Base-by-base conservation (phyloP, 2,113 vertebrate species). In the Anguilla rostrata region DNA sequence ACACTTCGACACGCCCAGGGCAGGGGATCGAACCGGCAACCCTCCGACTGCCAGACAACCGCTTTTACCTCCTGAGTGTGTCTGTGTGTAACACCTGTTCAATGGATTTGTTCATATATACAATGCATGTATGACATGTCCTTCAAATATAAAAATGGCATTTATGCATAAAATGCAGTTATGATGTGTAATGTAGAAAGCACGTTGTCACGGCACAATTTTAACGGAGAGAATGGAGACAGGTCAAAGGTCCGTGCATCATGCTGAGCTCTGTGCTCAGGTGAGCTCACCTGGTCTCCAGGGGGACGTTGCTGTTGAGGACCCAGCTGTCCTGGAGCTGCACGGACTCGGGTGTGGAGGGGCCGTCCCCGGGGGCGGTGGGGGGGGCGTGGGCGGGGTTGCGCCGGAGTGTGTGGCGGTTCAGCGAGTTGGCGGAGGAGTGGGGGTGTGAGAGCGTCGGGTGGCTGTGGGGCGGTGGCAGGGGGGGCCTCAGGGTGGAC, bases 271-370 rank as follows among this genome's bases (percentile, higher is more conserved):
- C 34, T 34, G 34, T 34, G 34, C 34, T 34, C 90, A 89, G 89
- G 90, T 92, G 78, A 87, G 3, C 94, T 94, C 92, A 99, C 98
- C 98, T 97, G 90, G 98, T 99, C 94, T 99, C 98, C 16, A 99
- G 96, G 0, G 98, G 98, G 86, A 99, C 98, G 39, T 98, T 99
- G 93, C 98, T 99, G 94, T 99, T 99, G 82, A 99, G 97, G 85
- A 99, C 98, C 98, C 98, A 99, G 96, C 98, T 99, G 96, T 99
- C 98, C 94, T 99, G 98, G 84, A 99, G 97, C 95, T 99, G 98
- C 75, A 99, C 98, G 0, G 98, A 99, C 94, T 99, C 98, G 0
- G 98, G 98, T 0, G 98, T 99, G 89, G 98, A 98, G 53, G 98
- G 98, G 88, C 98, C 96, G 84, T 99, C 98, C 1, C 98, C 98